A percentile compares a stretch with the other conserved stretches of the same genome.
Evolutionary conservation across 2,797 vertebrate genomes (phyloP).

Genomic region (Pogoniulus pusillus): DNA sequence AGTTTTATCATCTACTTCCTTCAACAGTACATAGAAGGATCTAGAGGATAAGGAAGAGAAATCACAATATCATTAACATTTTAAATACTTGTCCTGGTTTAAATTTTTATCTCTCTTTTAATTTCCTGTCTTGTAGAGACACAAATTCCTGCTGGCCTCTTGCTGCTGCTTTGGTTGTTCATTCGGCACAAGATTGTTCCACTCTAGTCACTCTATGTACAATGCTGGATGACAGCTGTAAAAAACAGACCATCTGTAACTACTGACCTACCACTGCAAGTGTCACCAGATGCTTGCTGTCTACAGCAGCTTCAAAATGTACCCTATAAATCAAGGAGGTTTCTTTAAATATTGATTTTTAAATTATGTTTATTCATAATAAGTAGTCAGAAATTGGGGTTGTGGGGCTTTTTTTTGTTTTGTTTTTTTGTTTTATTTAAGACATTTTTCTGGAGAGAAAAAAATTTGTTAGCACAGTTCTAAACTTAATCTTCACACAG

Average conservation of each 20-base stretch:
- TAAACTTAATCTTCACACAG: background rate
- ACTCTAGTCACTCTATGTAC: constrained; percentile 11
- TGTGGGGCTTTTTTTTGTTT: no score
- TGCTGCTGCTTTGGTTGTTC: constrained; percentile 16
- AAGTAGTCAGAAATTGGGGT: background rate
- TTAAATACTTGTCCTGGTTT: background rate
- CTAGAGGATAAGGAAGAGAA: background rate
- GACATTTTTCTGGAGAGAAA: no score
- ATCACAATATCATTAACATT: background rate
- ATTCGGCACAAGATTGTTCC: constrained; percentile 47
- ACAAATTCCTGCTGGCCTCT: constrained; percentile 1
- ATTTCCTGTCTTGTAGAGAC: constrained; percentile 24
- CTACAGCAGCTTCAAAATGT: constrained; percentile 10
- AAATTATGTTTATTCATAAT: background rate
- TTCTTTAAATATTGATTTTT: background rate
- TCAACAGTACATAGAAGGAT: background rate
- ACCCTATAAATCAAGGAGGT: background rate
- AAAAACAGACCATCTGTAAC: constrained; percentile 61
- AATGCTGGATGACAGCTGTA: constrained; percentile 49
- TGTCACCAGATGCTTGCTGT: constrained; percentile 59
- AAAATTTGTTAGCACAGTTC: background rate
- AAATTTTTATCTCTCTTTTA: constrained; percentile 36
- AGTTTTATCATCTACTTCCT: background rate
- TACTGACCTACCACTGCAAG: constrained; percentile 38
- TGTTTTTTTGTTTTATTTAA: no score